phyloP scores from a whole-genome alignment of 2,888 invertebrate species.

The Altica lythri region DNA sequence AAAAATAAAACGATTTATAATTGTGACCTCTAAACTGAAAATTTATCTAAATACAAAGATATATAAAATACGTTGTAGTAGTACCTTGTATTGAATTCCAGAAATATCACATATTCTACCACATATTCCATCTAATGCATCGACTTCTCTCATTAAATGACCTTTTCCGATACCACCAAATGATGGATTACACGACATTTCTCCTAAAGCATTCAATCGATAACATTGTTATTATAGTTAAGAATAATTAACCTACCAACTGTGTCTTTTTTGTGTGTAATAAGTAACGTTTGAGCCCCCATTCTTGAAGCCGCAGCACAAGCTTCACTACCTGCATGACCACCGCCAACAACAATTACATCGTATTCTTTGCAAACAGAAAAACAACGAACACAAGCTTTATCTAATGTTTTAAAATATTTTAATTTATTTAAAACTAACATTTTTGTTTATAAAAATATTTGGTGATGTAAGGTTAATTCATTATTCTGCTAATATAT shows the following conservation, averaged over 20 bases:
- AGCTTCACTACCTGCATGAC: constrained; percentile 91
- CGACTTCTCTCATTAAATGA: constrained; percentile 83
- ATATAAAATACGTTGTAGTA: not conserved
- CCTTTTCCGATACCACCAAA: constrained; percentile 94
- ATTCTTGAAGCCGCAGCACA: constrained; percentile 82
- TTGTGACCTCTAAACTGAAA: too few relatives aligned
- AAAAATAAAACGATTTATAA: too few relatives aligned
- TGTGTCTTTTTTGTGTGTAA: constrained; percentile 83
- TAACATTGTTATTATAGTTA: too few relatives aligned
- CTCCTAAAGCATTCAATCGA: constrained; percentile 68
- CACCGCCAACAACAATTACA: constrained; percentile 87
- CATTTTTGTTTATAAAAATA: too few relatives aligned
- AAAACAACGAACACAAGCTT: constrained; percentile 16
- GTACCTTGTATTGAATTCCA: constrained; percentile 77
- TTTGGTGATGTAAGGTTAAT: too few relatives aligned
- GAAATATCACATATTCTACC: constrained; percentile 79
- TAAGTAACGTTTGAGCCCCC: constrained; percentile 76
- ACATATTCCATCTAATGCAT: constrained; percentile 87
- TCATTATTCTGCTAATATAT: too few relatives aligned
- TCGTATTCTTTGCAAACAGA: constrained; percentile 58
- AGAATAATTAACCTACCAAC: constrained; percentile 73
- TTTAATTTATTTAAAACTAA: too few relatives aligned
- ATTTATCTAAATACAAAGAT: not conserved
- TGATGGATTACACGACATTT: constrained; percentile 94
- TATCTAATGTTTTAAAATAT: too few relatives aligned